A percentile compares a stretch with the other conserved stretches of the same genome.
Conservation (phyloP, 2,888 invertebrate species). For the Cotesia congregata region DNA sequence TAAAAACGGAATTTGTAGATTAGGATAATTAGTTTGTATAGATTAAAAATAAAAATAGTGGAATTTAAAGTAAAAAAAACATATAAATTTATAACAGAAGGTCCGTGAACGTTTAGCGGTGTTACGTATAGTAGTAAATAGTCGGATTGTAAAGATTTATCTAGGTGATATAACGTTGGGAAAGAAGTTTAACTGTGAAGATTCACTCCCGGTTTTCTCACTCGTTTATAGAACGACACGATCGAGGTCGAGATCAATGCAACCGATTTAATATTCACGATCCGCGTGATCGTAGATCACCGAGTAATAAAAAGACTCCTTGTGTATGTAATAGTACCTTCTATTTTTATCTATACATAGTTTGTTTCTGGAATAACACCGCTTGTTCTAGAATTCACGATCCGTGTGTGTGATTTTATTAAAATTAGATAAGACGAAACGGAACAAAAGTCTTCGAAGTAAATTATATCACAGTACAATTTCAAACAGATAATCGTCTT, state of each 20-base stretch:
- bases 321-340: no score
- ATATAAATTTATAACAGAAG: not conserved
- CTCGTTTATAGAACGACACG: conserved; percentile 15
- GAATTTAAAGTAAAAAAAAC: not conserved
- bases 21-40: conserved; percentile 20
- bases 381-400: no score
- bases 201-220: conserved; percentile 23
- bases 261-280: conserved; percentile 43
- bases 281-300: conserved; percentile 40
- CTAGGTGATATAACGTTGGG: not conserved
- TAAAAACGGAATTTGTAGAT: not conserved
- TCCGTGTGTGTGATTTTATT: no score
- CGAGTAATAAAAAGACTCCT: not conserved
- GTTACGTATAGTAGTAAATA: conserved; percentile 5
- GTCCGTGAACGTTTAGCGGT: not conserved
- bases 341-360: no score
- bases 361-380: no score
- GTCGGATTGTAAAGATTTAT: conserved; percentile 16
- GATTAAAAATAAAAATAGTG: conserved; percentile 3
- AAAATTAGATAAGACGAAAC: no score
- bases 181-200: conserved; percentile 15
- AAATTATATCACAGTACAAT: no score
- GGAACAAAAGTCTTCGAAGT: no score
- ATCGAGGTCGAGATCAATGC: conserved; percentile 25
- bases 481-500: no score